phyloP scores from a whole-genome alignment of 2,888 invertebrate genomes.

The Sarcophaga rosellei region DNA sequence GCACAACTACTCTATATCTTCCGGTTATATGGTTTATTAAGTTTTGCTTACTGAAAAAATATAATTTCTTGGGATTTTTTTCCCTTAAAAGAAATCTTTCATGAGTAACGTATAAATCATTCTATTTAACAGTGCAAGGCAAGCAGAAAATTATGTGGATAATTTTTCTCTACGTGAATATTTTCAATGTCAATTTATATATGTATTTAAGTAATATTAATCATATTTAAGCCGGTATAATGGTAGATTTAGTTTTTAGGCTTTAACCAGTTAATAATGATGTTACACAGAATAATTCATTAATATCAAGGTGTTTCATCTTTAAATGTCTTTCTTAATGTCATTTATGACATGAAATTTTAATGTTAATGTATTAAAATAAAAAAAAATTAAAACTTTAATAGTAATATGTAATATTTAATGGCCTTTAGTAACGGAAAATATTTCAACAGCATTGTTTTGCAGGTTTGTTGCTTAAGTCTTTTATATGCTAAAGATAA shows the following conservation, averaged over 20 bases:
- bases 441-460: too few relatives aligned
- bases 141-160: background rate
- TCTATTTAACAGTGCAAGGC: background rate
- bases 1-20: constrained; percentile 15
- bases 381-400: background rate
- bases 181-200: constrained; percentile 30
- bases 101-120: background rate
- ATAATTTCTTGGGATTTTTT: background rate
- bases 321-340: background rate
- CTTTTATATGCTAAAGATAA: too few relatives aligned
- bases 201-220: background rate
- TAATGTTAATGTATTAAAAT: background rate
- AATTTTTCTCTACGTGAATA: background rate
- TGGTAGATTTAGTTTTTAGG: background rate
- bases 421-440: background rate
- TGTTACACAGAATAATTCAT: constrained; percentile 16
- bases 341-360: background rate
- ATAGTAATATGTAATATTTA: background rate
- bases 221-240: background rate
- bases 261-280: background rate
- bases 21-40: constrained; percentile 20
- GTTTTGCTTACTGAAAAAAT: background rate
- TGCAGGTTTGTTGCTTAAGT: too few relatives aligned
- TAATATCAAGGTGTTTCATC: constrained; percentile 21
- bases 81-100: background rate